Percentiles rank a stretch among this genome's conserved stretches.
phyloP scores from a whole-genome alignment of 1,140 invertebrate genomes.

The Achatina immaculata region DNA sequence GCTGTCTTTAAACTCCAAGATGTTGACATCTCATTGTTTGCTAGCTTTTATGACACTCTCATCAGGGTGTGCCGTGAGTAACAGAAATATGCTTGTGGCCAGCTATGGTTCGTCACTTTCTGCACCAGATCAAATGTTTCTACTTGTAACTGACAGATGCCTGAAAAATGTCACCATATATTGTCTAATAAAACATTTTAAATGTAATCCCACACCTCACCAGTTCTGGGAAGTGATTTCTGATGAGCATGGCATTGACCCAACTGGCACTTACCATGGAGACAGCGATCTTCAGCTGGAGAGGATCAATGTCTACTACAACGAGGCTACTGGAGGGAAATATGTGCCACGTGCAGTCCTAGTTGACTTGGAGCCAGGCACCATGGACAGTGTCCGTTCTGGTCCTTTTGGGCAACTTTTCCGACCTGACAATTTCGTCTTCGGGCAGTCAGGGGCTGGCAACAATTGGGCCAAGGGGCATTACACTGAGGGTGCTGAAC shows the following conservation, averaged over 20 bases:
- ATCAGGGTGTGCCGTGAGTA: too few relatives aligned
- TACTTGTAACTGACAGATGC: too few relatives aligned
- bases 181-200: too few relatives aligned
- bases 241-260: constrained; percentile 74
- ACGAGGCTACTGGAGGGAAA: constrained; percentile 79
- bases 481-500: constrained; percentile 66
- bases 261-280: constrained; percentile 69
- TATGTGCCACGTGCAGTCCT: constrained; percentile 93
- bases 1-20: too few relatives aligned
- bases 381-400: constrained; percentile 93
- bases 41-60: too few relatives aligned
- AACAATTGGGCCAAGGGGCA: constrained; percentile 88
- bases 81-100: too few relatives aligned
- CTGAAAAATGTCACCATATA: too few relatives aligned
- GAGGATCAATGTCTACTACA: constrained; percentile 74
- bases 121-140: too few relatives aligned
- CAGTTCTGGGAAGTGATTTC: constrained; percentile 61
- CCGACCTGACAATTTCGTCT: constrained; percentile 81
- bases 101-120: too few relatives aligned
- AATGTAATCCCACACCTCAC: too few relatives aligned
- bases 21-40: too few relatives aligned
- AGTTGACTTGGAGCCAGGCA: constrained; percentile 93
- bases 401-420: constrained; percentile 87
- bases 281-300: constrained; percentile 71
- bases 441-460: constrained; percentile 77